Conservation (phyloP, 2,888 invertebrate genomes). For the Leptopilina drosophilae region DNA sequence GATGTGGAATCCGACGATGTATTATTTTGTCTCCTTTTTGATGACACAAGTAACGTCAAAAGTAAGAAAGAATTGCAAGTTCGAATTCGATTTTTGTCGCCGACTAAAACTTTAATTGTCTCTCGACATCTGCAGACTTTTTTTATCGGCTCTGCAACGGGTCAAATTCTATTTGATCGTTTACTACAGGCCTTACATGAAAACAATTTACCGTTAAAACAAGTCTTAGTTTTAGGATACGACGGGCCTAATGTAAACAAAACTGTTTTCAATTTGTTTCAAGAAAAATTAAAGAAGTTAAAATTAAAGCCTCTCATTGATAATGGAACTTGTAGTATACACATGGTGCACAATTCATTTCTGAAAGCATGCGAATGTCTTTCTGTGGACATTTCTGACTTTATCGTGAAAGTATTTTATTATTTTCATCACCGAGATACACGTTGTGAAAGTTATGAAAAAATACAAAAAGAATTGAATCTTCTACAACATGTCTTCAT, state of each 20-base stretch:
- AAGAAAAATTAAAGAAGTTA: neutral
- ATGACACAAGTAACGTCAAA: slow-evolving; percentile 1
- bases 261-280: slow-evolving; percentile 17
- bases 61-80: neutral
- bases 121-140: slow-evolving; percentile 35
- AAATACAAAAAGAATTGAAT: slow-evolving; percentile 46
- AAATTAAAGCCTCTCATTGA: slow-evolving; percentile 42
- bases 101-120: slow-evolving; percentile 7
- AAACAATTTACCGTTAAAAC: slow-evolving; percentile 37
- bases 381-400: slow-evolving; percentile 46
- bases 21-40: slow-evolving; percentile 31
- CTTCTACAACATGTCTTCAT: slow-evolving; percentile 31
- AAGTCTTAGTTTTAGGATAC: slow-evolving; percentile 39
- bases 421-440: slow-evolving; percentile 48
- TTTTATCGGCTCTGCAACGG: slow-evolving; percentile 46
- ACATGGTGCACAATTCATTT: slow-evolving; percentile 41
- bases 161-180: slow-evolving; percentile 28
- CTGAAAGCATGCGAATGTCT: slow-evolving; percentile 3
- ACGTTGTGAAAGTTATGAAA: slow-evolving; percentile 47
- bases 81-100: slow-evolving; percentile 40
- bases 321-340: slow-evolving; percentile 49
- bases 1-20: neutral
- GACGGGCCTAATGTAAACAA: slow-evolving; percentile 46
- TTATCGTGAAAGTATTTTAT: slow-evolving; percentile 47
- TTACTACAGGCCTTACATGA: slow-evolving; percentile 10